Percentiles rank a stretch among this genome's conserved stretches.
Evolutionary conservation across 2,113 vertebrate genomes (phyloP).

Genomic region (Sisor rabdophorus): DNA sequence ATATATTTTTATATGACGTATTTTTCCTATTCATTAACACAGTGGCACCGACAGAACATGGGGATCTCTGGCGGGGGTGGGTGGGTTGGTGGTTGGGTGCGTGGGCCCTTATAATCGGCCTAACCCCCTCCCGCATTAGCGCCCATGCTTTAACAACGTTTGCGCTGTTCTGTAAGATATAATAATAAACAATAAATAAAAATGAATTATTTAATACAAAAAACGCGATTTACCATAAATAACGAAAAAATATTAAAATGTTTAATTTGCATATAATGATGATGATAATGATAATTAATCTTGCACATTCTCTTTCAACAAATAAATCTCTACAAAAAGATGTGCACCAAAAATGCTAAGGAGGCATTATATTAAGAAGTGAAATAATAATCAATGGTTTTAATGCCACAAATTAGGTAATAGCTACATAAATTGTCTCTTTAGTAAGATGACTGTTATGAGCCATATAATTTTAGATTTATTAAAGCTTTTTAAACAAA

Average conservation of each 20-base stretch:
- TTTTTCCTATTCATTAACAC: not conserved
- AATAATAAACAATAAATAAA: no score
- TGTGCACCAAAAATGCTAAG: not conserved
- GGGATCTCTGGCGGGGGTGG: no score
- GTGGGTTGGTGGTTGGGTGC: no score
- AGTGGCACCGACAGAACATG: not conserved
- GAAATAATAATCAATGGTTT: slow-evolving; percentile 8
- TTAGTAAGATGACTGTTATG: slow-evolving; percentile 47
- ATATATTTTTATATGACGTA: not conserved
- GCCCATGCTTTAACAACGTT: no score
- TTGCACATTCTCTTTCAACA: not conserved
- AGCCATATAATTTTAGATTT: slow-evolving; percentile 54
- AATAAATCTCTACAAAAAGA: not conserved
- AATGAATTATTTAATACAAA: not conserved
- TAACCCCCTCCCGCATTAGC: no score
- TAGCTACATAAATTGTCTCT: slow-evolving; percentile 19
- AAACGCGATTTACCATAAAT: no score
- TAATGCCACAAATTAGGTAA: slow-evolving; percentile 19
- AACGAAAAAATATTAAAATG: not conserved
- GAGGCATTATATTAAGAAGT: slow-evolving; percentile 5
- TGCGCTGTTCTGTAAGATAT: no score
- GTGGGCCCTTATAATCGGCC: no score
- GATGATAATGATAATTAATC: not conserved
- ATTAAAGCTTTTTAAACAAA: slow-evolving; percentile 53
- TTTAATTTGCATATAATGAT: not conserved